Evolutionary conservation across 1,140 invertebrate genomes (phyloP).

Genomic region (Mizuhopecten yessoensis): DNA sequence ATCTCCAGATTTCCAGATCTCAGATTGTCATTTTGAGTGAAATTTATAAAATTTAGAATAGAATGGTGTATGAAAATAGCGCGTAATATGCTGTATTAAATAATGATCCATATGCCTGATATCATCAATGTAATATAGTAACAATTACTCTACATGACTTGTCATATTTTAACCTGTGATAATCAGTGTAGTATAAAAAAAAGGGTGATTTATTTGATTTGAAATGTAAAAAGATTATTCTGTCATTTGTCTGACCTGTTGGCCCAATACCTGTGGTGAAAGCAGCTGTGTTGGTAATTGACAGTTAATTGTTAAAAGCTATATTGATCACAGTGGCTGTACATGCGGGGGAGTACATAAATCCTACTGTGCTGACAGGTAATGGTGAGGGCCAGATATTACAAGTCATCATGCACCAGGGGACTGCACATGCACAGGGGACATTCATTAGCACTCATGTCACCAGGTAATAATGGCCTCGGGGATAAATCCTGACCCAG

Average conservation of each 20-base stretch:
- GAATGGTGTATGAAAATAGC: too few species aligned
- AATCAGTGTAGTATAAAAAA: background rate
- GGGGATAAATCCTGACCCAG: background rate
- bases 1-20: too few species aligned
- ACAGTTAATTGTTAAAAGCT: constrained; percentile 27
- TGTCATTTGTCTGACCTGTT: background rate
- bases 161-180: too few species aligned
- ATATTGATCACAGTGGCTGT: background rate
- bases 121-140: too few species aligned
- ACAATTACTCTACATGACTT: too few species aligned
- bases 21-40: too few species aligned
- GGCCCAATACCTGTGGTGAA: background rate
- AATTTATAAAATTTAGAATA: too few species aligned
- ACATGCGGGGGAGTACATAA: constrained; percentile 1
- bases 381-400: background rate
- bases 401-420: constrained; percentile 7
- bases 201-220: background rate
- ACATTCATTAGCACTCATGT: background rate
- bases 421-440: constrained; percentile 23
- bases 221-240: background rate
- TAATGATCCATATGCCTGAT: too few species aligned
- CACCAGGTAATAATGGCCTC: background rate
- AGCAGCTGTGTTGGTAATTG: constrained; percentile 23
- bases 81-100: too few species aligned
- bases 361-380: background rate